A percentile compares a stretch with the other conserved stretches of the same genome.
Conservation (phyloP, 2,888 invertebrate genomes). For the Syrphus vitripennis region DNA sequence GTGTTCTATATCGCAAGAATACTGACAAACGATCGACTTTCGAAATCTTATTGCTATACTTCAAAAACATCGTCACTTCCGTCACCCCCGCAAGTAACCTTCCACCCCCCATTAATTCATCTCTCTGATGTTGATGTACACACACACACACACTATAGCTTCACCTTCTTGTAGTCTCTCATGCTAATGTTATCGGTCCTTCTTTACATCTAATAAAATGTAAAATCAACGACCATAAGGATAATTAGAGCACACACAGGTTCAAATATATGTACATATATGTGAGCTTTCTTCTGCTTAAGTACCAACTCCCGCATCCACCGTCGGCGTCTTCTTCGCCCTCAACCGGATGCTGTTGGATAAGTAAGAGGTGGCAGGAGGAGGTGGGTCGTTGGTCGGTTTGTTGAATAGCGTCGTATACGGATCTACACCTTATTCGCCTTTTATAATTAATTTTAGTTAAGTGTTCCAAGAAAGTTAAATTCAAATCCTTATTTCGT, state of each 20-base stretch:
- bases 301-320: not conserved
- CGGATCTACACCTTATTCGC: constrained; percentile 69
- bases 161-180: constrained; percentile 45
- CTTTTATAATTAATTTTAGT: constrained; percentile 72
- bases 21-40: constrained; percentile 67
- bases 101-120: constrained; percentile 16
- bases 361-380: not conserved
- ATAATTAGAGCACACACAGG: constrained; percentile 69
- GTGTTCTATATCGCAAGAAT: not conserved
- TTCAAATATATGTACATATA: constrained; percentile 3
- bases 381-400: not conserved
- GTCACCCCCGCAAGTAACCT: constrained; percentile 11
- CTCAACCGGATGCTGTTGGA: constrained; percentile 52
- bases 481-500: constrained; percentile 71
- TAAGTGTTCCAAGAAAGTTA: constrained; percentile 72
- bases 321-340: not conserved
- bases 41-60: constrained; percentile 66
- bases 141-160: constrained; percentile 39
- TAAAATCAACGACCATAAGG: constrained; percentile 72
- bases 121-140: no score
- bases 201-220: constrained; percentile 71
- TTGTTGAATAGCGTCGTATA: constrained; percentile 36
- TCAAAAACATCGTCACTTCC: constrained; percentile 40
- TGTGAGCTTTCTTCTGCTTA: not conserved
- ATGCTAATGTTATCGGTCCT: constrained; percentile 68